Conservation (phyloP, 2,888 invertebrate genomes). For the Agrypnus murinus region DNA sequence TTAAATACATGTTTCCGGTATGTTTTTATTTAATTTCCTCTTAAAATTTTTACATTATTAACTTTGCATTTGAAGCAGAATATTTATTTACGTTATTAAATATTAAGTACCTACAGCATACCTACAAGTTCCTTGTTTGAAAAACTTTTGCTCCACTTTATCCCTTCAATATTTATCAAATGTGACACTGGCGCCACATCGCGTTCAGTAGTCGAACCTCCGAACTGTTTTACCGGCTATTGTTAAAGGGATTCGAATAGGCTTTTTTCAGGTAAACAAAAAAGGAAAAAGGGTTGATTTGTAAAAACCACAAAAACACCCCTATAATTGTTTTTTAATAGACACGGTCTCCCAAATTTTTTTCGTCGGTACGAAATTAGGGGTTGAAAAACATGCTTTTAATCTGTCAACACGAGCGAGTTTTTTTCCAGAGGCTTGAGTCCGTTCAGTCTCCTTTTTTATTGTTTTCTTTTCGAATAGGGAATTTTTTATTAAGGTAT, state of each 20-base stretch:
- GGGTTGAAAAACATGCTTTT: slow-evolving; percentile 57
- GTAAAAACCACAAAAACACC: slow-evolving; percentile 65
- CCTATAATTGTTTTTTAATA: slow-evolving; percentile 67
- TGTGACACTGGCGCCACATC: slow-evolving; percentile 41
- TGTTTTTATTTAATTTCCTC: no score
- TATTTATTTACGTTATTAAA: no score
- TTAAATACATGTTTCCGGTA: no score
- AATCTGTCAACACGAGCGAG: slow-evolving; percentile 64
- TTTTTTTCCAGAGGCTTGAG: slow-evolving; percentile 54
- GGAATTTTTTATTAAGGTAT: slow-evolving; percentile 4
- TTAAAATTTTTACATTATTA: no score
- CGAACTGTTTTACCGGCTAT: slow-evolving; percentile 24
- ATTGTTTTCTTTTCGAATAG: background rate
- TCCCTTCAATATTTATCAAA: background rate
- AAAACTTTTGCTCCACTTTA: no score
- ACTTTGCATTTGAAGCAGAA: no score
- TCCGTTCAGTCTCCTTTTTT: slow-evolving; percentile 1
- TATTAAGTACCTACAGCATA: no score
- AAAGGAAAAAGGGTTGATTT: slow-evolving; percentile 61
- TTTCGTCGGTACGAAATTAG: slow-evolving; percentile 35
- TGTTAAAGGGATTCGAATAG: background rate
- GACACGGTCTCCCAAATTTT: slow-evolving; percentile 56
- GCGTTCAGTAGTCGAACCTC: slow-evolving; percentile 31
- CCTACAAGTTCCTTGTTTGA: no score
- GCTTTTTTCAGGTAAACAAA: slow-evolving; percentile 34